Percentiles rank a stretch among this genome's conserved stretches.
phyloP scores from a whole-genome alignment of 2,113 vertebrate genomes.

The Psilopsiagon aymara region DNA sequence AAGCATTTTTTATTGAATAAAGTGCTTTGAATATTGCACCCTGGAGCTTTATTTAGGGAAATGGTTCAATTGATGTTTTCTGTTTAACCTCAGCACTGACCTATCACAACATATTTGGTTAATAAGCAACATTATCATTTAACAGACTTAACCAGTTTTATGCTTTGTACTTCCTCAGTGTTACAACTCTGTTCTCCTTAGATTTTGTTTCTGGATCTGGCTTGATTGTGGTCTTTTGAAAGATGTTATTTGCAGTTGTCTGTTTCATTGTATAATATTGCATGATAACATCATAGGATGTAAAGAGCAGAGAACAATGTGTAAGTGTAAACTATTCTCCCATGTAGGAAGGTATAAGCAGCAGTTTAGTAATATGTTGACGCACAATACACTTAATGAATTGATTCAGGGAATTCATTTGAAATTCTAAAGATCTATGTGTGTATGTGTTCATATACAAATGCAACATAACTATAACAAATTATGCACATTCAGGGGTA shows the following conservation, averaged over 20 bases:
- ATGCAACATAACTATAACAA: background rate
- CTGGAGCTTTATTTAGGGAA: slow-evolving; percentile 81
- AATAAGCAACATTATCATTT: slow-evolving; percentile 70
- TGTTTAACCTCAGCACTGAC: slow-evolving; percentile 76
- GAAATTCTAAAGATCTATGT: background rate
- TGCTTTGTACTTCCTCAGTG: background rate
- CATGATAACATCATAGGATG: background rate
- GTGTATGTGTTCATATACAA: background rate
- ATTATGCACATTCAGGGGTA: slow-evolving; percentile 4
- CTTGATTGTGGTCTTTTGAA: background rate
- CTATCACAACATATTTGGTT: slow-evolving; percentile 70
- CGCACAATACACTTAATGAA: background rate
- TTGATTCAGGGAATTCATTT: background rate
- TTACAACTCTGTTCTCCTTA: background rate
- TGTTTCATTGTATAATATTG: background rate
- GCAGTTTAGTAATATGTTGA: background rate
- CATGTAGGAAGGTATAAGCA: background rate
- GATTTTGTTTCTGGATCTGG: background rate
- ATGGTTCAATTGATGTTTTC: slow-evolving; percentile 78
- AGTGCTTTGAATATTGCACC: slow-evolving; percentile 79
- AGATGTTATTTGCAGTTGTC: background rate
- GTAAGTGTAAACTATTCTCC: background rate
- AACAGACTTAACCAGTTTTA: slow-evolving; percentile 50
- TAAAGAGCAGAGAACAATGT: background rate
- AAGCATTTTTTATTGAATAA: slow-evolving; percentile 84